Conservation (phyloP, 2,888 invertebrate species). For the Idaea dimidiata region DNA sequence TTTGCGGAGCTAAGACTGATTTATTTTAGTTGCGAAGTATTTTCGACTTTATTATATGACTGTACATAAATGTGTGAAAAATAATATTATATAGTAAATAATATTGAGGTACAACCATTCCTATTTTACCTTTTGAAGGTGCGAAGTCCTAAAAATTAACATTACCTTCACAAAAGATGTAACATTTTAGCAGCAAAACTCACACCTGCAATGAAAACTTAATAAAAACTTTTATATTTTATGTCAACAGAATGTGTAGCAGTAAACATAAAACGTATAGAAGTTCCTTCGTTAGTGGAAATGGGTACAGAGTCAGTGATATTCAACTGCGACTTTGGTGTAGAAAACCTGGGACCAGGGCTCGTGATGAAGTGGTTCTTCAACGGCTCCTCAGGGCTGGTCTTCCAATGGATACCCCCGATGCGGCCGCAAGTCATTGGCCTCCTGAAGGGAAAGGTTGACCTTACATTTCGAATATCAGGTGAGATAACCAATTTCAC, state of each 20-base stretch:
- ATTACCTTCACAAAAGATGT: neutral
- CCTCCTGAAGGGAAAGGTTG: constrained; percentile 70
- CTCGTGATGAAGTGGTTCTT: constrained; percentile 77
- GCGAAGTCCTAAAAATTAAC: too few relatives aligned
- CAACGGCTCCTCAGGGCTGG: constrained; percentile 66
- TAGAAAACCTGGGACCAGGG: constrained; percentile 46
- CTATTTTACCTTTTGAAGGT: too few relatives aligned
- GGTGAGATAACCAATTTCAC: constrained; percentile 43
- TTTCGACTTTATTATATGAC: too few relatives aligned
- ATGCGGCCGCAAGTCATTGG: constrained; percentile 69
- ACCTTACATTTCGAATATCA: constrained; percentile 64
- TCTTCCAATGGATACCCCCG: constrained; percentile 77
- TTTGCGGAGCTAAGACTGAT: too few relatives aligned
- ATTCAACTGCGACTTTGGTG: constrained; percentile 60
- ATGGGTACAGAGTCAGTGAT: constrained; percentile 59
- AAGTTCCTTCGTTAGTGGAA: constrained; percentile 66
- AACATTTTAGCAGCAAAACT: neutral
- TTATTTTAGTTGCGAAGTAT: too few relatives aligned
- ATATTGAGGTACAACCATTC: too few relatives aligned
- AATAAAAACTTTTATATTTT: neutral
- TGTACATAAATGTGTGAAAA: too few relatives aligned
- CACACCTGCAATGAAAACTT: neutral
- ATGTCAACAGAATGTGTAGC: constrained; percentile 64
- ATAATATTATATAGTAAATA: too few relatives aligned
- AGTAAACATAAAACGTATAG: constrained; percentile 68